Evolutionary conservation across 2,888 invertebrate species (phyloP), one percentile per base, ranked within the genome.

Genomic region (Eueremaeus valkanovi): DNA sequence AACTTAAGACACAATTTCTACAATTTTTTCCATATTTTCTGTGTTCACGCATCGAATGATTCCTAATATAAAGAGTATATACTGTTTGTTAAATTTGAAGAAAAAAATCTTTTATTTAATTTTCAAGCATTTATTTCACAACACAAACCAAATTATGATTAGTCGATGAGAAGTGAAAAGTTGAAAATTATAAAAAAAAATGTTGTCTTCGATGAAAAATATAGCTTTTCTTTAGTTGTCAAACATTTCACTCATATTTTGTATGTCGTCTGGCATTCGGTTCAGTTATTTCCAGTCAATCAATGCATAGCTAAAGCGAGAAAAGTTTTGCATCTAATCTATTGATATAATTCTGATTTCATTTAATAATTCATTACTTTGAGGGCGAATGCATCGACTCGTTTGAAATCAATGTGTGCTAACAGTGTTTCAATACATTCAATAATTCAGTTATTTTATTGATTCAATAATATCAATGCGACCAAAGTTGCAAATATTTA

Each of bases 111-210:
- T 55, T 55, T 55, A 55, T 24, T 27, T 55, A 31, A 1, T 55
- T 55, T 24, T 55, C 16, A 55, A 9, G 9, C 13, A 31, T 29
- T 31, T 29, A 5, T 8, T 16, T 31, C 1, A 29, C 3, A 21
- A 58, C 31, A 58, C 11, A 58, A 58, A 58, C 27, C 58, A 31
- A 29, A 16, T 21, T 58, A 58, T 58, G 29, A 58, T 58, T 58
- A 58, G 58, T 31, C 27, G n/a, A 21, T 55, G 55, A 24, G 27
- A 55, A 36, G 11, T 36, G 36, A 36, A 45, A 45, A 45, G 16
- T 11, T 5, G 5, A 5, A 45, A 45, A 13, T 45, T 3, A 11
- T 16, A 3, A 16, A 16, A 45, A 45, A 45, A 11, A 11, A 45
- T 45, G 11, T 45, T 45, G 3, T 45, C 16, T 11, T 45, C 45